Evolutionary conservation across 2,797 vertebrate species (phyloP).

Genomic region (Eurystomus glaucurus): DNA sequence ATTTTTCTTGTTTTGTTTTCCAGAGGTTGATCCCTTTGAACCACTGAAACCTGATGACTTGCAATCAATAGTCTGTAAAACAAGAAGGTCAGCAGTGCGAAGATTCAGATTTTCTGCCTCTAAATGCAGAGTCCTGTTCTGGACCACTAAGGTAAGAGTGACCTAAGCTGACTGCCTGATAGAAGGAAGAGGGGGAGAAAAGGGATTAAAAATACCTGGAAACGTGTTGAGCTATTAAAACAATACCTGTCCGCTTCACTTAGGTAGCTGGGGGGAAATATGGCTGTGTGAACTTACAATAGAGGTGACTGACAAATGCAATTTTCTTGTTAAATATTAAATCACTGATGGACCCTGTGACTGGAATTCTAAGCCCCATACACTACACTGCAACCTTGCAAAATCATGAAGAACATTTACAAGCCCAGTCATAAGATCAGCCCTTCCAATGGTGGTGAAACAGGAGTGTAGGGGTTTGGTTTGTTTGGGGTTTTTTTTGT

Average conservation of each 20-base stretch:
- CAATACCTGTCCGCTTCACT: background rate
- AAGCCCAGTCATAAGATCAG: background rate
- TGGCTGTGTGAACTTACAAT: background rate
- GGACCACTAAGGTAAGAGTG: conserved; percentile 72
- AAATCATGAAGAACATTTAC: background rate
- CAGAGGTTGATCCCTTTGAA: conserved; percentile 55
- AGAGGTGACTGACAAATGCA: background rate
- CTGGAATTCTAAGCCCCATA: background rate
- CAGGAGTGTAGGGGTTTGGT: background rate
- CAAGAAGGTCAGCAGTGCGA: conserved; percentile 49
- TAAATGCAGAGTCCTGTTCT: conserved; percentile 34
- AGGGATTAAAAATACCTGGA: conserved; percentile 18
- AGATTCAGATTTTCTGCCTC: conserved; percentile 74
- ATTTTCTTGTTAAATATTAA: background rate
- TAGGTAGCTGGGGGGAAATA: background rate
- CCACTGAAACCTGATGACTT: conserved; percentile 58
- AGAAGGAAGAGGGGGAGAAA: conserved; percentile 21
- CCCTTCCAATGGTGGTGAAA: background rate
- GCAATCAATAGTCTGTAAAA: conserved; percentile 75
- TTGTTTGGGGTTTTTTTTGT: background rate
- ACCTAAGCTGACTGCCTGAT: conserved; percentile 58
- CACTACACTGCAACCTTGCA: background rate
- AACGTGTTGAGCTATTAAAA: conserved; percentile 8
- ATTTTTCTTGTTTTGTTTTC: conserved; percentile 44
- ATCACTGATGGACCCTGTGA: background rate